These are phyloP conservation scores for Copidosoma aretas DNA, from an alignment of 2,888 invertebrate genomes.

Conservation along the genomic window DNA sequence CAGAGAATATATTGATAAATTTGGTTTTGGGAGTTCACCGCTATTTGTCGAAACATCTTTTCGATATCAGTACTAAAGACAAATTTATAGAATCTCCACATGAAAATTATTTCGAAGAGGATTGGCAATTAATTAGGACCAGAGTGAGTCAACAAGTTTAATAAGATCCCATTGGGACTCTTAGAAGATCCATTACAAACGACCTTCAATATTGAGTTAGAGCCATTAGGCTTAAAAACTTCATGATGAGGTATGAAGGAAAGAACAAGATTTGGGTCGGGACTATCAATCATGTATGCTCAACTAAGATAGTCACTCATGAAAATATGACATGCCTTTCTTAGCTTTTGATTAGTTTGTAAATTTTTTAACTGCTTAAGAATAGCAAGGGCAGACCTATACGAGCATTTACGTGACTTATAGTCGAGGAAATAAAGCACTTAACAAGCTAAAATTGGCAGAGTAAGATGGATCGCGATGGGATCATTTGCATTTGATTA, in stretches of 20 bases:
- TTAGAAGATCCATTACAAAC: slow-evolving; percentile 2
- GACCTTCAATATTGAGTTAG: neutral
- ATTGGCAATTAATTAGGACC: neutral
- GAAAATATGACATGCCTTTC: too few species aligned
- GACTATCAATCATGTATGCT: too few species aligned
- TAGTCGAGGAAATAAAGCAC: too few species aligned
- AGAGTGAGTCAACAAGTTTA: neutral
- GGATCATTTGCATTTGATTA: too few species aligned
- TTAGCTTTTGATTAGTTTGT: too few species aligned
- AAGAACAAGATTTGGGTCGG: too few species aligned
- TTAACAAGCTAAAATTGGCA: too few species aligned
- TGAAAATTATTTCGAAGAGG: neutral
- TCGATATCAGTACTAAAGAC: neutral
- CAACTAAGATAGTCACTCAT: too few species aligned
- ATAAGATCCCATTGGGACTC: neutral
- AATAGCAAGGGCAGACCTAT: too few species aligned
- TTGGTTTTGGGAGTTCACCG: neutral
- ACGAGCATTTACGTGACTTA: too few species aligned
- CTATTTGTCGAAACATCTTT: slow-evolving; percentile 1
- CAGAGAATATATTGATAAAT: neutral
- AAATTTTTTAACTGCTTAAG: too few species aligned
- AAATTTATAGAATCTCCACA: neutral
- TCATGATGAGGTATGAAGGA: slow-evolving; percentile 1
- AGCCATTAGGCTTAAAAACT: neutral
- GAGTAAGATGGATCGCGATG: too few species aligned